These are phyloP conservation scores for Chloromyia formosa DNA, from an alignment of 2,888 invertebrate species.

Conservation along the genomic window DNA sequence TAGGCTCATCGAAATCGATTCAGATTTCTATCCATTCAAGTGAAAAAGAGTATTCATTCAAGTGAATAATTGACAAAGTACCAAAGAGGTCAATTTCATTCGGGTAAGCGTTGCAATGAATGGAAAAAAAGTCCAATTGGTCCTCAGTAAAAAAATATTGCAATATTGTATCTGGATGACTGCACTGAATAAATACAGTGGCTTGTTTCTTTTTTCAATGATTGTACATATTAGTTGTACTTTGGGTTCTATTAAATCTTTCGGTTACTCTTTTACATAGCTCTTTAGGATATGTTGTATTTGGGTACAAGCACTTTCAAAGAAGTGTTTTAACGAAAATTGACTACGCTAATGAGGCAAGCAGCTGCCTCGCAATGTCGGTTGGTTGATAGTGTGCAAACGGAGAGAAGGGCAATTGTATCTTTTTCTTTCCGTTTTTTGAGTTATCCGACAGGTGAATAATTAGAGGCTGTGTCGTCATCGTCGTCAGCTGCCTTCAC, in stretches of 20 bases:
- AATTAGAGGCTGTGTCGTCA: neutral
- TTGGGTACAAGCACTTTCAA: neutral
- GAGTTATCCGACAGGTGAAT: constrained; percentile 25
- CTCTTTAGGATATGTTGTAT: no score
- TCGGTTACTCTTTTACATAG: no score
- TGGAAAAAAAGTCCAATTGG: neutral
- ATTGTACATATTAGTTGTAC: neutral
- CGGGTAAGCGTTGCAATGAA: neutral
- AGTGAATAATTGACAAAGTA: constrained; percentile 23
- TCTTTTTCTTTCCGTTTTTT: constrained; percentile 14
- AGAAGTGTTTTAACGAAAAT: neutral
- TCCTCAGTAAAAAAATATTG: neutral
- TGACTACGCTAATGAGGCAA: constrained; percentile 14
- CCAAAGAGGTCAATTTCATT: neutral
- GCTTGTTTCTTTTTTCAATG: neutral
- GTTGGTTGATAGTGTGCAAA: neutral
- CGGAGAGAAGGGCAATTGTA: no score
- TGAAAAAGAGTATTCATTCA: constrained; percentile 30
- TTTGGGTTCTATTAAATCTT: no score
- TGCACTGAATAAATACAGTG: no score
- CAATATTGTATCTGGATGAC: no score
- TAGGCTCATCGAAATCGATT: neutral
- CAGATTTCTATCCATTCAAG: constrained; percentile 2
- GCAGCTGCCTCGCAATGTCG: constrained; percentile 4
- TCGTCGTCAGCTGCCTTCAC: constrained; percentile 17